Conservation (phyloP, 1,140 invertebrate genomes). For the Centruroides sculpturatus region DNA sequence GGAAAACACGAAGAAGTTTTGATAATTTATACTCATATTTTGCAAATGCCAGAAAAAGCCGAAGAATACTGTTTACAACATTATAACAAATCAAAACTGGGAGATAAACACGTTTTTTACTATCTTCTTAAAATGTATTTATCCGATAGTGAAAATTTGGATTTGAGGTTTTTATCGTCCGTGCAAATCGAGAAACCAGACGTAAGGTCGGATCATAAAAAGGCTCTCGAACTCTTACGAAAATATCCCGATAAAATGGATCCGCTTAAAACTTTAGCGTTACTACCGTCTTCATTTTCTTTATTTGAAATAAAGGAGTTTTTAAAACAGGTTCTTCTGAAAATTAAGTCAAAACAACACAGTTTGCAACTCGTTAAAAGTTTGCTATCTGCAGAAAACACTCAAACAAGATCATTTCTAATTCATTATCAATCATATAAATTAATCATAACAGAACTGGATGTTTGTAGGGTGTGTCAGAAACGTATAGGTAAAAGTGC, state of each 20-base stretch:
- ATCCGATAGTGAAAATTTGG: constrained; percentile 33
- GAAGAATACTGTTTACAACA: constrained; percentile 62
- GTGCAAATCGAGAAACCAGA: constrained; percentile 16
- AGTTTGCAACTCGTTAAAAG: constrained; percentile 15
- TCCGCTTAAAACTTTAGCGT: constrained; percentile 43
- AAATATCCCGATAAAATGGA: constrained; percentile 67
- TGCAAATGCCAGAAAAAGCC: constrained; percentile 62
- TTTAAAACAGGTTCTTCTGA: constrained; percentile 12
- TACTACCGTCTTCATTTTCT: constrained; percentile 6
- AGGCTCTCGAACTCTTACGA: constrained; percentile 61
- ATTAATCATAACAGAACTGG: constrained; percentile 66
- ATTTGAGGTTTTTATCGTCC: constrained; percentile 2
- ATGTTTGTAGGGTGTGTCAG: constrained; percentile 77
- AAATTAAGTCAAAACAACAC: constrained; percentile 12
- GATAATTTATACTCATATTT: constrained; percentile 71
- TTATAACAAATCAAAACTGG: constrained; percentile 35
- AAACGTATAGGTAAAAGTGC: constrained; percentile 84
- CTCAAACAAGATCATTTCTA: constrained; percentile 57
- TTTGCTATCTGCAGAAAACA: constrained; percentile 14
- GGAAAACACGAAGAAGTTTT: constrained; percentile 80
- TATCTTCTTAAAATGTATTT: constrained; percentile 40
- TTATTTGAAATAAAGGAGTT: constrained; percentile 12
- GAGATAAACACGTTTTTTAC: constrained; percentile 35
- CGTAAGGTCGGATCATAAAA: constrained; percentile 50
- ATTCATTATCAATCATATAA: constrained; percentile 63